Conservation (phyloP, 2,888 invertebrate genomes). For the Antitype chi region DNA sequence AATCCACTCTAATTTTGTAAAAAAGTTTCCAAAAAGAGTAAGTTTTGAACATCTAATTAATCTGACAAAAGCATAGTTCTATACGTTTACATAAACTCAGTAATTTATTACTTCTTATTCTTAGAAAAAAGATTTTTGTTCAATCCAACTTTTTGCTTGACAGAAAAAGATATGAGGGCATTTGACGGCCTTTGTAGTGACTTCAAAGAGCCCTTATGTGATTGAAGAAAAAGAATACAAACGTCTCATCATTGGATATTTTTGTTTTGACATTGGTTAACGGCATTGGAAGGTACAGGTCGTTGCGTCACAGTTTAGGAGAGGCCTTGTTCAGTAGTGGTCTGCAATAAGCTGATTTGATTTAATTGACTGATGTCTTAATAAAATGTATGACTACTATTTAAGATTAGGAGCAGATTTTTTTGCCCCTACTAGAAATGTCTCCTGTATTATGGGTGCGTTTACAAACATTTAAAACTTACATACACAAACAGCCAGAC, state of each 20-base stretch:
- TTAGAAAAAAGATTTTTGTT: slow-evolving; percentile 20
- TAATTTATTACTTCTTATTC: slow-evolving; percentile 38
- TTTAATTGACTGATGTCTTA: background rate
- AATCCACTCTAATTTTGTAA: slow-evolving; percentile 25
- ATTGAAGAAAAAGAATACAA: slow-evolving; percentile 16
- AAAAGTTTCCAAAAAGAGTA: slow-evolving; percentile 44
- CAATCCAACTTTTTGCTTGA: slow-evolving; percentile 29
- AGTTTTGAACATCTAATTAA: slow-evolving; percentile 40
- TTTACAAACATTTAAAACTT: no score
- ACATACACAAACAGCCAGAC: no score
- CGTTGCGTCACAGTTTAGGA: background rate
- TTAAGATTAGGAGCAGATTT: background rate
- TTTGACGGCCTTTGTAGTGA: slow-evolving; percentile 55
- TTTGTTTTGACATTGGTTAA: slow-evolving; percentile 29
- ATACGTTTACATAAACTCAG: slow-evolving; percentile 26
- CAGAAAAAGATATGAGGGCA: slow-evolving; percentile 47
- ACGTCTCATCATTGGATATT: slow-evolving; percentile 21
- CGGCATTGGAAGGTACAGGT: background rate
- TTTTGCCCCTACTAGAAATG: no score
- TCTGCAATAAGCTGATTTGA: background rate
- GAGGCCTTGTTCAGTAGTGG: no score
- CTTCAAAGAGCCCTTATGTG: slow-evolving; percentile 47
- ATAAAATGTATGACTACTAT: background rate
- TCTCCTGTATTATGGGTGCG: no score
- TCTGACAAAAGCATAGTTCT: slow-evolving; percentile 44